Conservation (phyloP, 2,888 invertebrate genomes). For the Drosophila maculinotata region DNA sequence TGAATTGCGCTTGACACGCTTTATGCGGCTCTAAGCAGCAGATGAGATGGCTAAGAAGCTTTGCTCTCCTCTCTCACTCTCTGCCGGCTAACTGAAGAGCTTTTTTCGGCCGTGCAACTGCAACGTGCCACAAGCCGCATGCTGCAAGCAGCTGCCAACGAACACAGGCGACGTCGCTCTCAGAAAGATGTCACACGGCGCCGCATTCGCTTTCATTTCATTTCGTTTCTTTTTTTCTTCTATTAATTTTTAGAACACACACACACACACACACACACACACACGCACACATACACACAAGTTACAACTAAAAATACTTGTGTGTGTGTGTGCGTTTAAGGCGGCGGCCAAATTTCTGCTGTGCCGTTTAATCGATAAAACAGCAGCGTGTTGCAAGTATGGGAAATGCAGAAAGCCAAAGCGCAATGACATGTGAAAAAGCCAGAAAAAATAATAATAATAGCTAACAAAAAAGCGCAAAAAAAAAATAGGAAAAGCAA, state of each 20-base stretch:
- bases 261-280: constrained; percentile 23
- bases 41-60: constrained; percentile 32
- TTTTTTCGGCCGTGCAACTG: constrained; percentile 31
- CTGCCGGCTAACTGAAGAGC: constrained; percentile 40
- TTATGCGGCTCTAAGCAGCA: constrained; percentile 28
- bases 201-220: constrained; percentile 56
- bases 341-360: constrained; percentile 48
- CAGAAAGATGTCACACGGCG: constrained; percentile 22
- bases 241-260: constrained; percentile 44
- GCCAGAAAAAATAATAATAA: background rate
- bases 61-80: constrained; percentile 7
- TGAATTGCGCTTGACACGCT: constrained; percentile 62
- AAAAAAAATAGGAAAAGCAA: constrained; percentile 20
- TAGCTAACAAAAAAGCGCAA: constrained; percentile 6
- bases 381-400: constrained; percentile 35
- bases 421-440: constrained; percentile 45
- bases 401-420: constrained; percentile 41
- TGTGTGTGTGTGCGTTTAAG: constrained; percentile 25
- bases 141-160: constrained; percentile 40
- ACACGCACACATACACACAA: constrained; percentile 21
- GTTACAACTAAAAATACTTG: constrained; percentile 45
- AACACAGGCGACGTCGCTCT: constrained; percentile 30
- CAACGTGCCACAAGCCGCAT: constrained; percentile 34
- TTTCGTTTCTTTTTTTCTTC: constrained; percentile 3
- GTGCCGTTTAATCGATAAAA: constrained; percentile 75